phyloP scores from a whole-genome alignment of 2,888 invertebrate genomes.

The Hololepta plana region DNA sequence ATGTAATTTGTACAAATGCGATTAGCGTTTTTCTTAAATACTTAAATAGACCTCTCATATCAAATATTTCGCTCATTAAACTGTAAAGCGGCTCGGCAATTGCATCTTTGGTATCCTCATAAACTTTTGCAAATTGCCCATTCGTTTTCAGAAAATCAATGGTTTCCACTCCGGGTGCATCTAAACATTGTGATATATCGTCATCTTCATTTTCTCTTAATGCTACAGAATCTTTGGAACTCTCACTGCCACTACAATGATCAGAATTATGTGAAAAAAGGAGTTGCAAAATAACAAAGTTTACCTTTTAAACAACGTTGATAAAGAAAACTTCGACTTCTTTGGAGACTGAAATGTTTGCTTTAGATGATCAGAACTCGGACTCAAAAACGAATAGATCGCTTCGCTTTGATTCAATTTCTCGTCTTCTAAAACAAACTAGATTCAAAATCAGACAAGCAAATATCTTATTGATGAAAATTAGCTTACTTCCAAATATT shows the following conservation, averaged over 20 bases:
- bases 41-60: conserved; percentile 74
- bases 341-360: conserved; percentile 60
- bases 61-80: conserved; percentile 75
- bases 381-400: conserved; percentile 79
- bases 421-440: conserved; percentile 79
- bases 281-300: no score
- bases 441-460: conserved; percentile 13
- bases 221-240: conserved; percentile 11
- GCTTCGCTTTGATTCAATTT: conserved; percentile 76
- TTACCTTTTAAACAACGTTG: conserved; percentile 72
- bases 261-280: conserved; percentile 1
- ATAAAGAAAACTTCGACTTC: conserved; percentile 72
- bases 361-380: conserved; percentile 77
- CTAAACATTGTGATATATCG: conserved; percentile 61
- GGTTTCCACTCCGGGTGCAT: conserved; percentile 35
- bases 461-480: conserved; percentile 4
- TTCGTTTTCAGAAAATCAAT: conserved; percentile 25
- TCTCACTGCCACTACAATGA: not conserved
- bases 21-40: conserved; percentile 77
- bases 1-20: conserved; percentile 72
- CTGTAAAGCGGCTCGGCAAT: conserved; percentile 84
- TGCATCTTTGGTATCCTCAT: conserved; percentile 56
- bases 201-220: conserved; percentile 58
- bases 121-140: conserved; percentile 24
- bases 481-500: conserved; percentile 65